Conservation (phyloP, 2,888 invertebrate species). For the Drosophila quasianomalipes region DNA sequence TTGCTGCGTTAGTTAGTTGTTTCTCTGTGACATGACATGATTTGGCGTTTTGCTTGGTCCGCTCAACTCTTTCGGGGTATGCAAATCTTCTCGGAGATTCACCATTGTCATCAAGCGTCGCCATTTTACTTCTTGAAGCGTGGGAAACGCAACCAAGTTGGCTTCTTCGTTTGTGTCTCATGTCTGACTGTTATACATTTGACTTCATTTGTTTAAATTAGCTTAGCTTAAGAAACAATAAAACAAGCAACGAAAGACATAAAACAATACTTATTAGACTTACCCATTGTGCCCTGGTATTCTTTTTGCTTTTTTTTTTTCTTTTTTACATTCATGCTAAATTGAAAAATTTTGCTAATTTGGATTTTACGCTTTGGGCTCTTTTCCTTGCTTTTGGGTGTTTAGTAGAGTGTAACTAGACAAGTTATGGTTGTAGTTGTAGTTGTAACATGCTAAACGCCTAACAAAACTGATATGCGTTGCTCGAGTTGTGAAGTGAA, state of each 20-base stretch:
- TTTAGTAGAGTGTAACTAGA: conserved; percentile 54
- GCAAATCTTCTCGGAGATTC: conserved; percentile 34
- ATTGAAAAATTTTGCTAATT: conserved; percentile 53
- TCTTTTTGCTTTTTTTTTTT: not conserved
- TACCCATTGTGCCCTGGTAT: conserved; percentile 4
- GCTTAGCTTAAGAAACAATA: conserved; percentile 17
- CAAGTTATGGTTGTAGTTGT: conserved; percentile 1
- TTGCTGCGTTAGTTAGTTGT: conserved; percentile 57
- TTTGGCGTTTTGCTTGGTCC: conserved; percentile 37
- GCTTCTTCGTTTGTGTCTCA: not conserved
- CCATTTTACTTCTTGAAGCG: conserved; percentile 59
- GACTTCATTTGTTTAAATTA: conserved; percentile 51
- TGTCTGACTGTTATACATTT: conserved; percentile 34
- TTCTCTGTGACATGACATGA: conserved; percentile 51
- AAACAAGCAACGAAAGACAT: conserved; percentile 3
- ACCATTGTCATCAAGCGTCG: conserved; percentile 39
- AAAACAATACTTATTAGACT: conserved; percentile 25
- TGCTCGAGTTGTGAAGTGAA: conserved; percentile 16
- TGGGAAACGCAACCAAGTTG: conserved; percentile 53
- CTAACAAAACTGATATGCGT: conserved; percentile 28
- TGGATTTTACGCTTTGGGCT: conserved; percentile 36
- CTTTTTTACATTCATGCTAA: conserved; percentile 21
- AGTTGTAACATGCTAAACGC: conserved; percentile 45
- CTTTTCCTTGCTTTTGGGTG: conserved; percentile 26
- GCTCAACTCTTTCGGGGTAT: conserved; percentile 1